phyloP scores from a whole-genome alignment of 2,797 vertebrate species.

The Peromyscus attwateri region DNA sequence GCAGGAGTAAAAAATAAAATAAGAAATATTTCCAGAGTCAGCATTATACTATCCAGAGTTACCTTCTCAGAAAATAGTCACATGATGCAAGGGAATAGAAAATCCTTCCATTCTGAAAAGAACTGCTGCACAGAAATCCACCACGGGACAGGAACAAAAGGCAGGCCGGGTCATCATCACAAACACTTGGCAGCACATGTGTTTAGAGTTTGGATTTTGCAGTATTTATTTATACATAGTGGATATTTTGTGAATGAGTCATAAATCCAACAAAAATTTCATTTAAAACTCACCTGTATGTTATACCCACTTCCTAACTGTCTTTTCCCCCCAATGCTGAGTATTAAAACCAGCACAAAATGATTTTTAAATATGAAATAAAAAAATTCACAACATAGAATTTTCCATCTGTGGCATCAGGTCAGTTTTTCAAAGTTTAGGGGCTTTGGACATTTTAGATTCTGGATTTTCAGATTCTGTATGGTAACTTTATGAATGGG shows the following conservation, averaged over 20 bases:
- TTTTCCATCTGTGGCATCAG: not conserved
- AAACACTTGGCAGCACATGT: not conserved
- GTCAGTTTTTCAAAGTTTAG: not conserved
- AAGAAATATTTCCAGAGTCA: not conserved
- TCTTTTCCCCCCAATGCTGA: not conserved
- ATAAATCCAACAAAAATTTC: not conserved
- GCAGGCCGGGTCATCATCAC: not conserved
- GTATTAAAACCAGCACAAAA: not conserved
- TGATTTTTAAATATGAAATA: not conserved
- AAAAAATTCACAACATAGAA: not conserved
- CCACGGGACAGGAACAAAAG: not conserved
- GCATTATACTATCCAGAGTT: not conserved
- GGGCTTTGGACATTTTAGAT: not conserved
- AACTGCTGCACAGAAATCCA: not conserved
- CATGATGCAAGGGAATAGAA: not conserved
- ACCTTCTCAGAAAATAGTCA: not conserved
- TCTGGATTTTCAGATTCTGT: not conserved
- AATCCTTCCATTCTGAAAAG: not conserved
- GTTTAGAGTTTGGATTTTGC: not conserved
- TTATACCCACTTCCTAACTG: too few species aligned
- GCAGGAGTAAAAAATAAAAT: conserved; percentile 54
- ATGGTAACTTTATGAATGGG: not conserved
- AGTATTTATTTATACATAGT: not conserved
- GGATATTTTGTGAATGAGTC: not conserved
- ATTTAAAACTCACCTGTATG: not conserved